phyloP scores from a whole-genome alignment of 2,113 vertebrate species.

The Noturus placidus region DNA sequence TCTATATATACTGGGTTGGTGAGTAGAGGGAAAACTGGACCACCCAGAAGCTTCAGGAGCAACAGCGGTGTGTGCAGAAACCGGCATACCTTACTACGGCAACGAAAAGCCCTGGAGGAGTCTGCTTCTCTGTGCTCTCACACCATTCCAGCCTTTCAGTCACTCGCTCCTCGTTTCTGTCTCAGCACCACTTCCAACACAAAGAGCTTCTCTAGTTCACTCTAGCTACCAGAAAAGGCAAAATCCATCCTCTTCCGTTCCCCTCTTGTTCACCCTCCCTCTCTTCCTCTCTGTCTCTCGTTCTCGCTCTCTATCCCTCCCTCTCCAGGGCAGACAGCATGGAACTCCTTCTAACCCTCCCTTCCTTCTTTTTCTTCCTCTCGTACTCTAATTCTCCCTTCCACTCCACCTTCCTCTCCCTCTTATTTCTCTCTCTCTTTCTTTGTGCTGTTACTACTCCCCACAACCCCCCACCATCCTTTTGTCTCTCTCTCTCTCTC shows the following conservation, averaged over 20 bases:
- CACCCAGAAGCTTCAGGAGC: constrained; percentile 66
- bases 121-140: constrained; percentile 51
- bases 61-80: constrained; percentile 15
- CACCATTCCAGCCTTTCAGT: constrained; percentile 58
- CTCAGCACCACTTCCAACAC: constrained; percentile 48
- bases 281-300: constrained; percentile 55
- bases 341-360: constrained; percentile 38
- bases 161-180: constrained; percentile 29
- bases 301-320: constrained; percentile 49
- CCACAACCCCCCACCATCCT: background rate
- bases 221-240: constrained; percentile 62
- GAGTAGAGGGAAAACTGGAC: constrained; percentile 61
- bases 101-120: constrained; percentile 30
- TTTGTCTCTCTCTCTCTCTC: background rate
- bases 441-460: background rate
- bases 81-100: constrained; percentile 36
- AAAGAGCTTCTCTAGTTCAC: constrained; percentile 52
- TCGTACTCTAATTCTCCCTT: constrained; percentile 44
- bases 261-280: constrained; percentile 47
- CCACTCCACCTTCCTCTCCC: constrained; percentile 30
- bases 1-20: constrained; percentile 60
- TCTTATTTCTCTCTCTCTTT: constrained; percentile 4
- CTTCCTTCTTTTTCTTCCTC: constrained; percentile 59
- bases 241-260: constrained; percentile 60
- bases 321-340: constrained; percentile 24